phyloP scores from a whole-genome alignment of 1,140 invertebrate species.

The Ditylenchus dipsaci region DNA sequence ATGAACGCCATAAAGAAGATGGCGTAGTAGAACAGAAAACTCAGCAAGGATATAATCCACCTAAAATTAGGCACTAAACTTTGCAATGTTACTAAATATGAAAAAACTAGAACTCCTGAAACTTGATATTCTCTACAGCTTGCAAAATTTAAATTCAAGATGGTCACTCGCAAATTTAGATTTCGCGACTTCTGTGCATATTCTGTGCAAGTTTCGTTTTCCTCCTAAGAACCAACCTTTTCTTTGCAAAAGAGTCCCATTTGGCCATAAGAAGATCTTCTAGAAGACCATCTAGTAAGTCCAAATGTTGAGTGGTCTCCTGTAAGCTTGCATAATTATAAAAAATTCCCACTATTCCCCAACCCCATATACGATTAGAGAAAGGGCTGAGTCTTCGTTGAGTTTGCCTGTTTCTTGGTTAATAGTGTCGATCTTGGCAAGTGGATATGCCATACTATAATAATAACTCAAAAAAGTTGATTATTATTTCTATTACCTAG shows the following conservation, averaged over 20 bases:
- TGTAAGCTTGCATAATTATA: constrained; percentile 58
- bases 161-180: too few relatives aligned
- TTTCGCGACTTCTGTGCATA: too few relatives aligned
- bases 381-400: constrained; percentile 84
- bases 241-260: constrained; percentile 70
- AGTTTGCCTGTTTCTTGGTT: constrained; percentile 82
- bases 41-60: constrained; percentile 44
- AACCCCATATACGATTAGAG: constrained; percentile 96
- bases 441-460: constrained; percentile 73
- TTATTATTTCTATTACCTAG: constrained; percentile 80
- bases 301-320: constrained; percentile 88
- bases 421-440: constrained; percentile 93
- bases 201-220: too few relatives aligned
- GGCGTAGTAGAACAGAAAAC: constrained; percentile 50
- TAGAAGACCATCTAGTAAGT: constrained; percentile 87
- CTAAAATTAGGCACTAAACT: too few relatives aligned
- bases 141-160: too few relatives aligned
- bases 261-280: constrained; percentile 90
- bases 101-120: not conserved
- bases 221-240: constrained; percentile 15
- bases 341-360: constrained; percentile 46
- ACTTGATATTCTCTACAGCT: too few relatives aligned
- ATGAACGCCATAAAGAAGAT: constrained; percentile 53
- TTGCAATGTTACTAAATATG: not conserved
- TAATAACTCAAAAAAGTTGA: not conserved